These are phyloP conservation scores for Rhinoderma darwinii DNA, from an alignment of 2,113 vertebrate genomes.

Conservation along the genomic window DNA sequence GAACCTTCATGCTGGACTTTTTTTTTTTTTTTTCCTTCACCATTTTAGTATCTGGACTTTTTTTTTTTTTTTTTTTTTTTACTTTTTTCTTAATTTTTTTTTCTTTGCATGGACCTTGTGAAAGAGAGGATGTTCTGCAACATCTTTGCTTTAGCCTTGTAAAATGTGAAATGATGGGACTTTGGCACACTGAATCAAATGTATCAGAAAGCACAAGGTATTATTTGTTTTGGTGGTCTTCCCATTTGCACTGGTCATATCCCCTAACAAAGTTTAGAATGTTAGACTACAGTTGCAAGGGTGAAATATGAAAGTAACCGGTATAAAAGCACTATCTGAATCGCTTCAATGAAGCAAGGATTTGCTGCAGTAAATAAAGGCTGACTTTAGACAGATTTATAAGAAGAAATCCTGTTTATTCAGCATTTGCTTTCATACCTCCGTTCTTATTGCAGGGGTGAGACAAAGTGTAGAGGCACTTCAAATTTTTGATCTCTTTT, in stretches of 20 bases:
- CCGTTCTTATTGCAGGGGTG: constrained; percentile 76
- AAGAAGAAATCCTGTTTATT: constrained; percentile 80
- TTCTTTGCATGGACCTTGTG: constrained; percentile 90
- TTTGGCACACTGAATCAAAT: constrained; percentile 87
- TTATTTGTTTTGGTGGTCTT: constrained; percentile 82
- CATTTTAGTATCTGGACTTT: constrained; percentile 83
- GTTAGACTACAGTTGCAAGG: constrained; percentile 82
- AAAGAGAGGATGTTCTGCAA: constrained; percentile 87
- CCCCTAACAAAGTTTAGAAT: constrained; percentile 80
- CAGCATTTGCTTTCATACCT: constrained; percentile 81
- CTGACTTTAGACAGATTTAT: constrained; percentile 74
- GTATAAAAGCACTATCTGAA: constrained; percentile 76
- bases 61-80: constrained; percentile 65
- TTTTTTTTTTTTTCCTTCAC: constrained; percentile 77
- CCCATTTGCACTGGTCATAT: constrained; percentile 85
- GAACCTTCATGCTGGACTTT: constrained; percentile 87
- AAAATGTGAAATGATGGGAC: constrained; percentile 90
- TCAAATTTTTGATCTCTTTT: constrained; percentile 82
- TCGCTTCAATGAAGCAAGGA: constrained; percentile 71
- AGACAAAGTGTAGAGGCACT: constrained; percentile 87
- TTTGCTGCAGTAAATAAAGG: constrained; percentile 64
- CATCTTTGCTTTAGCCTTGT: constrained; percentile 87
- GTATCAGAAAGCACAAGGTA: constrained; percentile 79
- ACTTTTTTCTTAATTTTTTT: constrained; percentile 46
- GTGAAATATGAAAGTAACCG: constrained; percentile 79